Evolutionary conservation across 2,888 invertebrate genomes (phyloP), one percentile per base, ranked within the genome.

Genomic region (Anthophora plumipes): DNA sequence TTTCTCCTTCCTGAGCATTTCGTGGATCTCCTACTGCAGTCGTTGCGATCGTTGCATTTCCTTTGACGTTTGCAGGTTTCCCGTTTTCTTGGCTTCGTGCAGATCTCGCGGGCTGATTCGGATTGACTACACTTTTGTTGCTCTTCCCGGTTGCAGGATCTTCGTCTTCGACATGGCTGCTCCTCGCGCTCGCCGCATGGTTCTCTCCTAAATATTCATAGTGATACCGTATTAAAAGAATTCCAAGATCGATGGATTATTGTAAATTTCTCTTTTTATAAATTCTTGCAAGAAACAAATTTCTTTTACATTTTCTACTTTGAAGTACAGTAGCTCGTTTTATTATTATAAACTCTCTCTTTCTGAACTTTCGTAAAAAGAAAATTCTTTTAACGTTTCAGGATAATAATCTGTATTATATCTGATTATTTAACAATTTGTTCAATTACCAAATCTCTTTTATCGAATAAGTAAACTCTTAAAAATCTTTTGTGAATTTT

Each of bases 1-100:
- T 39, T 25, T 11, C 84, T 70, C n/a, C 74, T 71, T 17, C 71
- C 74, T 22, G 46, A 50, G 12, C 55, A 75, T 7, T 74, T 80
- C 0, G 57, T 12, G 5, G 57, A n/a, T 17, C 67, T 77, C 2
- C 17, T 46, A 1, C 46, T 3, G n/a, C 55, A 43, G 0, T 54
- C 64, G n/a, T n/a, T n/a, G 3, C 69, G 55, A 2, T 77, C 43
- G 0, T 48, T 17, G 39, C 9, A 6, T 4, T 8, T 67, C 17
- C 48, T 59, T 12, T 17, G 22, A 5, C 79, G 79, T 0, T 41
- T 52, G 48, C 67, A 71, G 9, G 59, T 68, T 0, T 82, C 60
- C 11, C 57, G 39, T 54, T 0, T 61, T 0, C 46, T 69, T 0
- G 67, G 60, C 0, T 76, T 61, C 22, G 63, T 63, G 46, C 77